phyloP scores from a whole-genome alignment of 2,888 invertebrate species.

The Meliscaeva auricollis region DNA sequence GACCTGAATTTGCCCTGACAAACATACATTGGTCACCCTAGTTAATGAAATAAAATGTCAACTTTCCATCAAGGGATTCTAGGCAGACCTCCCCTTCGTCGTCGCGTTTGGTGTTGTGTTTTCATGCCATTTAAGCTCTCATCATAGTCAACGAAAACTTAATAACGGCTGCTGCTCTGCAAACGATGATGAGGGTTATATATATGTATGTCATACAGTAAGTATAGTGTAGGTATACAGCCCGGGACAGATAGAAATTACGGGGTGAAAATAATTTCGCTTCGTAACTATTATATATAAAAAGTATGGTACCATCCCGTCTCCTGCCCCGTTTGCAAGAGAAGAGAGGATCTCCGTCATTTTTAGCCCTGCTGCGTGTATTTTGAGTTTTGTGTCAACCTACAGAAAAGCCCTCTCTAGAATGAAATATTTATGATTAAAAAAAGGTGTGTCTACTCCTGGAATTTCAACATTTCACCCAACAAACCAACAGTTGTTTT shows the following conservation, averaged over 20 bases:
- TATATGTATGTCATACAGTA: background rate
- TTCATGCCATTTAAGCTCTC: slow-evolving; percentile 35
- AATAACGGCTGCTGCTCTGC: slow-evolving; percentile 42
- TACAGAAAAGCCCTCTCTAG: slow-evolving; percentile 26
- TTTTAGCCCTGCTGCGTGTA: slow-evolving; percentile 28
- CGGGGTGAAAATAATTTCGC: slow-evolving; percentile 41
- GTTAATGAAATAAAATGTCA: slow-evolving; percentile 53
- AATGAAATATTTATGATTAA: slow-evolving; percentile 66
- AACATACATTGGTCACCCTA: slow-evolving; percentile 4
- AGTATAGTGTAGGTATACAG: background rate
- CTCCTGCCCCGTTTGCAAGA: background rate
- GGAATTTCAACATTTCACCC: slow-evolving; percentile 49
- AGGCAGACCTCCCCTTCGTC: slow-evolving; percentile 15
- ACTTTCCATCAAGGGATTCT: slow-evolving; percentile 43
- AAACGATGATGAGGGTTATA: slow-evolving; percentile 52
- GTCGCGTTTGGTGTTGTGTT: slow-evolving; percentile 45
- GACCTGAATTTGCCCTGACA: too few relatives aligned
- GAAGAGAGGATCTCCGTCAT: background rate
- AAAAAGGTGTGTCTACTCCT: slow-evolving; percentile 66
- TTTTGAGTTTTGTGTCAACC: slow-evolving; percentile 61
- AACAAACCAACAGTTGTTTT: background rate
- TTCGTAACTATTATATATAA: slow-evolving; percentile 5
- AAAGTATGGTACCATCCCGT: background rate
- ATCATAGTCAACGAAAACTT: slow-evolving; percentile 46
- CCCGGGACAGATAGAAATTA: slow-evolving; percentile 6